A percentile compares a stretch with the other conserved stretches of the same genome.
phyloP scores from a whole-genome alignment of 2,888 invertebrate species.

The Campaea margaritaria region DNA sequence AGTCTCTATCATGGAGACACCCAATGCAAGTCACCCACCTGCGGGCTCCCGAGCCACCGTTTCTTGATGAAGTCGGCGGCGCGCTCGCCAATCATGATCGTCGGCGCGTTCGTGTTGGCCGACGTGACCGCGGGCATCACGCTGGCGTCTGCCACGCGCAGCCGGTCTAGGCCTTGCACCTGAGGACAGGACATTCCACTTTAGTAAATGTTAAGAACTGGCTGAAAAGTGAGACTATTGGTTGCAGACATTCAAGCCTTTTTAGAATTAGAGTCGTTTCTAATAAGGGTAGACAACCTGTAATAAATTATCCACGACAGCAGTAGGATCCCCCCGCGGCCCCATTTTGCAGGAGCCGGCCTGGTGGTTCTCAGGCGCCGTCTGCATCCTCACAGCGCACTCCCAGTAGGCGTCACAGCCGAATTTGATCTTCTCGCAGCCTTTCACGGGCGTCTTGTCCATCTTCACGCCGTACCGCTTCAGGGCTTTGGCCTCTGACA shows the following conservation, averaged over 20 bases:
- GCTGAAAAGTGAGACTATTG: too few species aligned
- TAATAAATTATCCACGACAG: slow-evolving; percentile 90
- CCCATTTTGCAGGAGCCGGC: slow-evolving; percentile 94
- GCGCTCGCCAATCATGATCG: slow-evolving; percentile 88
- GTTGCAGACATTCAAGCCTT: too few species aligned
- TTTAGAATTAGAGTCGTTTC: too few species aligned
- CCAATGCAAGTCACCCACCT: slow-evolving; percentile 47
- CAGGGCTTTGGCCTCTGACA: slow-evolving; percentile 88
- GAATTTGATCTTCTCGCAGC: slow-evolving; percentile 90
- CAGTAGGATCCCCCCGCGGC: slow-evolving; percentile 87
- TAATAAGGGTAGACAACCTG: slow-evolving; percentile 58
- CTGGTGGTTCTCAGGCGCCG: slow-evolving; percentile 93
- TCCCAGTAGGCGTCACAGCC: slow-evolving; percentile 92
- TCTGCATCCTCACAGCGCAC: slow-evolving; percentile 90
- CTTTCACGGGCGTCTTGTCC: slow-evolving; percentile 89
- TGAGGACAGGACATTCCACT: slow-evolving; percentile 43
- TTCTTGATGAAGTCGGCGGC: slow-evolving; percentile 88
- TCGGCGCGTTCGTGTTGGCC: slow-evolving; percentile 89
- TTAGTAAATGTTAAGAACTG: background rate
- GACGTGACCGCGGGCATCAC: slow-evolving; percentile 88
- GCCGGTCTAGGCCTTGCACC: slow-evolving; percentile 87
- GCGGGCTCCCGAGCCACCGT: slow-evolving; percentile 79
- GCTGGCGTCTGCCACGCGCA: slow-evolving; percentile 89
- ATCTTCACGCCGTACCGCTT: slow-evolving; percentile 89
- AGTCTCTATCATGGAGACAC: background rate